Evolutionary conservation across 2,888 invertebrate species (phyloP).

Genomic region (Drosophila prolongata): DNA sequence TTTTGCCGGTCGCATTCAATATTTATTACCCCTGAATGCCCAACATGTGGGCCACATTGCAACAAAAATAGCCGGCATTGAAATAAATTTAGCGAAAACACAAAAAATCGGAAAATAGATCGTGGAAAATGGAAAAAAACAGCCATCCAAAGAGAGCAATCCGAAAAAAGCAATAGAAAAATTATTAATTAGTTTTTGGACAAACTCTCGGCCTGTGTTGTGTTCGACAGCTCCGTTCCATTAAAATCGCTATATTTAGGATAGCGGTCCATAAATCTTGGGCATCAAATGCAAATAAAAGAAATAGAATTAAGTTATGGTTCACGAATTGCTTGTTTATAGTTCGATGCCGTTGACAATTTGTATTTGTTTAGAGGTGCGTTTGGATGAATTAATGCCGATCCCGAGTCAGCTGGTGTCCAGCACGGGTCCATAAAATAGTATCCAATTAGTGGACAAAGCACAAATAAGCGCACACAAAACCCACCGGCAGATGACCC

Average conservation of each 20-base stretch:
- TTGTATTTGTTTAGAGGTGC: conserved; percentile 46
- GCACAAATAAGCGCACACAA: conserved; percentile 7
- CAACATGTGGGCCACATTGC: conserved; percentile 53
- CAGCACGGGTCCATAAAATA: conserved; percentile 44
- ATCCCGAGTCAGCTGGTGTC: conserved; percentile 28
- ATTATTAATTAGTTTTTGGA: conserved; percentile 77
- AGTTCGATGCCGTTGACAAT: conserved; percentile 42
- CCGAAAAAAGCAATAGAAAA: conserved; percentile 63
- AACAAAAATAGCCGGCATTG: conserved; percentile 72
- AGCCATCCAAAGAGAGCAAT: conserved; percentile 18
- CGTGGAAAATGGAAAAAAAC: conserved; percentile 13
- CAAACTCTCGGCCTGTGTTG: conserved; percentile 51
- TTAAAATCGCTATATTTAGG: conserved; percentile 34
- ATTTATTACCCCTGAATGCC: conserved; percentile 48
- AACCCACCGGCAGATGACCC: conserved; percentile 8
- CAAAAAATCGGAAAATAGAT: conserved; percentile 24
- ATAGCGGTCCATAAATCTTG: conserved; percentile 28
- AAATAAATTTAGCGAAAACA: conserved; percentile 61
- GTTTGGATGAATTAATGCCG: conserved; percentile 48
- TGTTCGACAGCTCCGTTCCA: conserved; percentile 45
- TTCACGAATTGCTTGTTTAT: conserved; percentile 16
- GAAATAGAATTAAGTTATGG: conserved; percentile 26
- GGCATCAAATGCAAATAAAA: conserved; percentile 36
- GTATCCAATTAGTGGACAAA: conserved; percentile 61
- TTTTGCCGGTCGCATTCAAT: conserved; percentile 21